Conservation (phyloP, 1,140 invertebrate genomes). For the Drosophila ohnishii region DNA sequence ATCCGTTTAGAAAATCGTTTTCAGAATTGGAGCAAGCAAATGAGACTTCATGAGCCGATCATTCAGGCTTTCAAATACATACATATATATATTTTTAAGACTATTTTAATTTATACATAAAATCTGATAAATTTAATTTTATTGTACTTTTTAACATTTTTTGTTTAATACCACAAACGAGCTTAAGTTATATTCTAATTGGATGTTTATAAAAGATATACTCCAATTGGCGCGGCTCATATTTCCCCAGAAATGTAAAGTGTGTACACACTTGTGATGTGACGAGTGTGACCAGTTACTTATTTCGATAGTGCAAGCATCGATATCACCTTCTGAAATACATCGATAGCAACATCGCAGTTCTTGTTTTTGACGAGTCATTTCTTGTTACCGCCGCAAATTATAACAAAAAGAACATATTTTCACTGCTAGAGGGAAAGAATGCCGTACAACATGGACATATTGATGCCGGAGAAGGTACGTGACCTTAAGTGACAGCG, state of each 20-base stretch:
- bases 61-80: too few relatives aligned
- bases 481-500: neutral
- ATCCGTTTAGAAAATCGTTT: neutral
- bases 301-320: neutral
- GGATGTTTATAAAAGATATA: neutral
- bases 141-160: too few relatives aligned
- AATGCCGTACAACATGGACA: constrained; percentile 87
- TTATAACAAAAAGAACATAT: constrained; percentile 34
- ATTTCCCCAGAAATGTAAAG: neutral
- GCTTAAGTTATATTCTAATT: neutral
- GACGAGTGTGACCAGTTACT: neutral
- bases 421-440: constrained; percentile 20
- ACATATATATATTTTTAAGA: too few relatives aligned
- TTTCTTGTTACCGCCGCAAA: constrained; percentile 50
- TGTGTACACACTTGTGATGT: constrained; percentile 1
- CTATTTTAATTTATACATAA: too few relatives aligned
- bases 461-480: constrained; percentile 89
- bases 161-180: too few relatives aligned
- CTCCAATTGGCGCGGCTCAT: neutral
- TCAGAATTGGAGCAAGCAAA: too few relatives aligned
- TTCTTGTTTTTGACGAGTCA: constrained; percentile 78
- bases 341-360: constrained; percentile 21
- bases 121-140: too few relatives aligned
- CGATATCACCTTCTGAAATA: neutral
- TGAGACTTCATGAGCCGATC: too few relatives aligned